phyloP scores from a whole-genome alignment of 30 jellyfish, hydroid and myxozoan species.

The Catostylus mosaicus region DNA sequence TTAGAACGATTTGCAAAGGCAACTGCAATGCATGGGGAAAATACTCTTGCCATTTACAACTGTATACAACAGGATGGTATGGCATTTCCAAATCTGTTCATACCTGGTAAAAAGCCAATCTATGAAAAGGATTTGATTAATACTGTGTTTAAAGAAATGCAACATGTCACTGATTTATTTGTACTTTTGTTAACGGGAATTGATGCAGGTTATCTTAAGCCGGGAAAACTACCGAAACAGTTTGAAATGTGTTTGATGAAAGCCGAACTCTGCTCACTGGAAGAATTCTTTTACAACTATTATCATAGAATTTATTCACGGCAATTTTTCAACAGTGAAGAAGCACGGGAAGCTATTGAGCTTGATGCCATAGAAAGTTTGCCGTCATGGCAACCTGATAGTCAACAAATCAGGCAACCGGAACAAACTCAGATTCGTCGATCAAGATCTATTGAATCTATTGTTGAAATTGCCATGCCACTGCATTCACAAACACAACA shows the following conservation, averaged over 20 bases:
- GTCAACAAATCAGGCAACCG: not conserved
- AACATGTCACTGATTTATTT: slow-evolving; percentile 77
- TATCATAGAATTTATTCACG: slow-evolving; percentile 81
- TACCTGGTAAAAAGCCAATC: slow-evolving; percentile 62
- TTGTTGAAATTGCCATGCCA: slow-evolving; percentile 18
- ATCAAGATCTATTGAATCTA: slow-evolving; percentile 24
- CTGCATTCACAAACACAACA: not conserved
- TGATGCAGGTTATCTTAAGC: slow-evolving; percentile 72
- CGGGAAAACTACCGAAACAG: slow-evolving; percentile 72
- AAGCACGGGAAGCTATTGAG: slow-evolving; percentile 30
- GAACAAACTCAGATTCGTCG: slow-evolving; percentile 1
- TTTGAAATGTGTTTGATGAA: slow-evolving; percentile 71
- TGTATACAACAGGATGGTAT: slow-evolving; percentile 90
- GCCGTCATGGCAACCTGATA: slow-evolving; percentile 36
- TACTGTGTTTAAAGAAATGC: slow-evolving; percentile 81
- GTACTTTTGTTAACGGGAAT: slow-evolving; percentile 89
- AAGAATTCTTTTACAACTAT: slow-evolving; percentile 80
- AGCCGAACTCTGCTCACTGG: slow-evolving; percentile 68
- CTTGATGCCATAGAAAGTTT: slow-evolving; percentile 17
- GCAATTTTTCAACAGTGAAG: slow-evolving; percentile 34
- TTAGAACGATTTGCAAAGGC: slow-evolving; percentile 90
- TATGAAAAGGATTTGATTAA: slow-evolving; percentile 74
- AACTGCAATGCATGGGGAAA: slow-evolving; percentile 76
- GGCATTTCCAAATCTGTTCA: slow-evolving; percentile 79
- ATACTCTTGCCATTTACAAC: slow-evolving; percentile 48